phyloP scores from a whole-genome alignment of 2,888 invertebrate genomes.

The Caradrina kadenii region DNA sequence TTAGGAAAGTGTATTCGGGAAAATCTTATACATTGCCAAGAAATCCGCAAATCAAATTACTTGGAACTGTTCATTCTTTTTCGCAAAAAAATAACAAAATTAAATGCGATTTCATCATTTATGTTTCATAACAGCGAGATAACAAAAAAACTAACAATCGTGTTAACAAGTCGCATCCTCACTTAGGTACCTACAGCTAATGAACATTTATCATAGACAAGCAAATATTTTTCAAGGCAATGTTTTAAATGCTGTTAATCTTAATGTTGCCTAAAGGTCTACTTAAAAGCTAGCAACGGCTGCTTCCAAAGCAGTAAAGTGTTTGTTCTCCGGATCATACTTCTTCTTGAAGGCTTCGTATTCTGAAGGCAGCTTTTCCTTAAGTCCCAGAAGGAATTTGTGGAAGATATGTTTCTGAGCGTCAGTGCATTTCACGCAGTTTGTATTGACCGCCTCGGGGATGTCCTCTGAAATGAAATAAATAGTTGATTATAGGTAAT shows the following conservation, averaged over 20 bases:
- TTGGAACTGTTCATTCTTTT: background rate
- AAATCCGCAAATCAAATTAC: background rate
- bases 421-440: constrained; percentile 92
- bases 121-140: background rate
- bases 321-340: constrained; percentile 91
- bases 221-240: constrained; percentile 1
- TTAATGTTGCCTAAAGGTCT: background rate
- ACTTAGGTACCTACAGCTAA: background rate
- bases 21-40: background rate
- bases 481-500: background rate
- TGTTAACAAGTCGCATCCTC: constrained; percentile 1
- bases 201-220: background rate
- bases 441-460: constrained; percentile 91
- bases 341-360: constrained; percentile 87
- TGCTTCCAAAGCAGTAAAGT: constrained; percentile 76
- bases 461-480: constrained; percentile 89
- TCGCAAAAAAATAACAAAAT: background rate
- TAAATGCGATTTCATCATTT: background rate
- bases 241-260: background rate
- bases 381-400: constrained; percentile 88
- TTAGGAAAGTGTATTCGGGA: constrained; percentile 7
- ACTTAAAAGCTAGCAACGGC: constrained; percentile 69
- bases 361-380: constrained; percentile 85
- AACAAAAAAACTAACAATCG: constrained; percentile 13
- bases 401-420: constrained; percentile 92